Evolutionary conservation across 1,140 invertebrate genomes (phyloP).

Genomic region (Drosophila albomicans): DNA sequence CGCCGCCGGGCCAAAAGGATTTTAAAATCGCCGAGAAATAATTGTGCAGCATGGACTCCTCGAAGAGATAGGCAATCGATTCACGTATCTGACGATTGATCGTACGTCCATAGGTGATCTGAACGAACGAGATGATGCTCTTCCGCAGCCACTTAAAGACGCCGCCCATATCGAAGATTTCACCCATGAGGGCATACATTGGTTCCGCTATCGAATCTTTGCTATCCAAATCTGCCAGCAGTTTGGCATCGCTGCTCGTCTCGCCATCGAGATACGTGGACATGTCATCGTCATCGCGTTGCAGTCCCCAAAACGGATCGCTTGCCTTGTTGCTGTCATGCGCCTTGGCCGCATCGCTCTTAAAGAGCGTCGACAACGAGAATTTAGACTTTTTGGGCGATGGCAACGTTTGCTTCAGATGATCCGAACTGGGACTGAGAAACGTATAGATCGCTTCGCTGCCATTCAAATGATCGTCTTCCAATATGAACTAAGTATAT

Average conservation of each 20-base stretch:
- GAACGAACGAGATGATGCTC: constrained; percentile 95
- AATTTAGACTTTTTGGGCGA: constrained; percentile 93
- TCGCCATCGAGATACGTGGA: constrained; percentile 89
- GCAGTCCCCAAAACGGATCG: constrained; percentile 83
- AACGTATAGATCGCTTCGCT: constrained; percentile 95
- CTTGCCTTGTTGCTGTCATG: constrained; percentile 64
- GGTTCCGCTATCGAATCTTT: constrained; percentile 95
- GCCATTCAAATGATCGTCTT: constrained; percentile 94
- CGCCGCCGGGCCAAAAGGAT: constrained; percentile 94
- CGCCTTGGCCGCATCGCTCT: constrained; percentile 87
- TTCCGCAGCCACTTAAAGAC: constrained; percentile 94
- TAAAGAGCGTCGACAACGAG: constrained; percentile 93
- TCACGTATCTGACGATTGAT: constrained; percentile 96
- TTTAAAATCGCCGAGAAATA: constrained; percentile 93
- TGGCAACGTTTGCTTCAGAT: constrained; percentile 91
- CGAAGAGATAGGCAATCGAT: constrained; percentile 94
- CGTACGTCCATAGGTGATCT: constrained; percentile 95
- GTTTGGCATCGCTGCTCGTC: constrained; percentile 84
- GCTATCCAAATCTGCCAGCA: constrained; percentile 86
- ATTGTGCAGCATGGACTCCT: constrained; percentile 95
- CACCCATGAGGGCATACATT: constrained; percentile 92
- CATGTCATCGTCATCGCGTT: constrained; percentile 89
- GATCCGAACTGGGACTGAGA: constrained; percentile 94
- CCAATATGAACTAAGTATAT: constrained; percentile 89
- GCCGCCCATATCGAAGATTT: constrained; percentile 95